Conservation (phyloP, 2,888 invertebrate genomes). For the Drosophila borborema region DNA sequence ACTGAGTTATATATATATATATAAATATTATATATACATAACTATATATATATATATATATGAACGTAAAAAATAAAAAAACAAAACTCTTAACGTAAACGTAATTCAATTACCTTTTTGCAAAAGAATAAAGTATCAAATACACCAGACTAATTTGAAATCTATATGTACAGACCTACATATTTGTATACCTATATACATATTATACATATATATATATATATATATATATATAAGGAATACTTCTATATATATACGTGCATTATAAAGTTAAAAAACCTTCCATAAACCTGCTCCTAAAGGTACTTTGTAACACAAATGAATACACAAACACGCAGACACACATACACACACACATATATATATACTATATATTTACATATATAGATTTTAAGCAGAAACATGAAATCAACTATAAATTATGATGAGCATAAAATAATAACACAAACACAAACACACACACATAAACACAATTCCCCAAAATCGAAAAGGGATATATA, state of each 20-base stretch:
- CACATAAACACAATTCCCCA: conserved; percentile 13
- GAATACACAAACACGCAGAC: conserved; percentile 9
- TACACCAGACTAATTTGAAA: conserved; percentile 61
- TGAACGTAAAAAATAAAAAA: conserved; percentile 1
- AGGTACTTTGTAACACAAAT: conserved; percentile 14
- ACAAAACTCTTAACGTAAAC: conserved; percentile 40
- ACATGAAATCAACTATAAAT: conserved; percentile 20
- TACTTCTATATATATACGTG: conserved; percentile 17
- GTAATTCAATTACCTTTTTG: conserved; percentile 74
- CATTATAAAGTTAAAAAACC: conserved; percentile 19
- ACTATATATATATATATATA: conserved; percentile 19
- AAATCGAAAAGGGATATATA: conserved; percentile 10
- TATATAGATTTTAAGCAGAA: conserved; percentile 64
- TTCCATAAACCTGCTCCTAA: conserved; percentile 10
- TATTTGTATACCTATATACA: conserved; percentile 43
- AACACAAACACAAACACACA: conserved; percentile 20
- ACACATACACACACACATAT: background rate
- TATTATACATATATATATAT: conserved; percentile 29
- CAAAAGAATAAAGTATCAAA: conserved; percentile 66
- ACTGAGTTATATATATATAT: conserved; percentile 70
- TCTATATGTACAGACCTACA: conserved; percentile 38
- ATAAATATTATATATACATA: conserved; percentile 25
- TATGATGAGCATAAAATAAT: conserved; percentile 32
- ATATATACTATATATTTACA: conserved; percentile 59
- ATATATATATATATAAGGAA: conserved; percentile 28